Conservation (phyloP, 2,113 vertebrate species). For the Etheostoma spectabile region DNA sequence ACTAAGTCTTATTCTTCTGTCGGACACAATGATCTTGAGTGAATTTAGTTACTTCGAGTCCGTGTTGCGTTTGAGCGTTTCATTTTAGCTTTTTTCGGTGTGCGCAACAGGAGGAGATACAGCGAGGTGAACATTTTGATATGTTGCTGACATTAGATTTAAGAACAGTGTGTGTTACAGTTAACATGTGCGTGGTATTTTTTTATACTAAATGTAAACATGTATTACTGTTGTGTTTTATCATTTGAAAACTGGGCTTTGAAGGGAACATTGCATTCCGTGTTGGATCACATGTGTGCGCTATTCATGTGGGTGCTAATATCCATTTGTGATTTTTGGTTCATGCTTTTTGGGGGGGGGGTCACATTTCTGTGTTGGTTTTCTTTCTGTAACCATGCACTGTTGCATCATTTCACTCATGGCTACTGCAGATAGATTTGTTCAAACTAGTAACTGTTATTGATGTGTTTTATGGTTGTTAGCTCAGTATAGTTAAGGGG, state of each 20-base stretch:
- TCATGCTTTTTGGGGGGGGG: not conserved
- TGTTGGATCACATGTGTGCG: constrained; percentile 16
- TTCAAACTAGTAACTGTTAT: not conserved
- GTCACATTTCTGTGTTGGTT: not conserved
- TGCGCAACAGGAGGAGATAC: not conserved
- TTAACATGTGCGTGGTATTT: not conserved
- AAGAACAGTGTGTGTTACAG: not conserved
- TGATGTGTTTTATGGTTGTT: not conserved
- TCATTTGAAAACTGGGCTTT: not conserved
- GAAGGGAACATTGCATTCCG: not conserved
- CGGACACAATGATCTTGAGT: not conserved
- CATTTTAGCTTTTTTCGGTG: not conserved
- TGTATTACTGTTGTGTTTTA: too few relatives aligned
- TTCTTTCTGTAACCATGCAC: not conserved
- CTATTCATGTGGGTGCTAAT: constrained; percentile 1
- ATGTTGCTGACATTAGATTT: not conserved
- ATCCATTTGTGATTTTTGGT: not conserved
- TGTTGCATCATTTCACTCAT: not conserved
- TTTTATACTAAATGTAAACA: not conserved
- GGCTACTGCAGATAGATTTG: not conserved
- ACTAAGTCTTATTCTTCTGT: not conserved
- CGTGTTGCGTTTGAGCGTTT: not conserved
- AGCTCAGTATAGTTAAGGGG: not conserved
- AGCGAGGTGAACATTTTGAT: not conserved
- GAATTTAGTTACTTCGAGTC: too few relatives aligned